Evolutionary conservation across 1,140 invertebrate species (phyloP), one percentile per base, ranked within the genome.

Genomic region (Conus ventricosus): DNA sequence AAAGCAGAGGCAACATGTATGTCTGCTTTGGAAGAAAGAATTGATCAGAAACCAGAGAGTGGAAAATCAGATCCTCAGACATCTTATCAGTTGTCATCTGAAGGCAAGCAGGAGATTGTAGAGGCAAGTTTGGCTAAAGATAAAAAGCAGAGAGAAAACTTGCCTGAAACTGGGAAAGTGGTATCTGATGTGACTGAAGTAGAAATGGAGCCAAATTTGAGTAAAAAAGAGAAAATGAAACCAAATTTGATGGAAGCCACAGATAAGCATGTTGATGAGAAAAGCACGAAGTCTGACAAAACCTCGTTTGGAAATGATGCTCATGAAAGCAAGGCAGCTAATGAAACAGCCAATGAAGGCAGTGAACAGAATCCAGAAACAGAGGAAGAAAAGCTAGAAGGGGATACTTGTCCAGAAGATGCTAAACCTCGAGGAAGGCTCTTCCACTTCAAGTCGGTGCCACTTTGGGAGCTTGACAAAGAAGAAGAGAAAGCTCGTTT

Each of bases 391-490:
- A 60, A 63, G 20, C 57, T 13, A n/a, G 82, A n/a, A 25, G n/a
- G 15, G 5, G 27, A 84, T 5, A 4, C n/a, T 25, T 23, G 7
- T n/a, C 25, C 17, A 63, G 82, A 84, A n/a, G 82, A 84, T 23
- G 23, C 7, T 27, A 87, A 87, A 87, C 67, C 71, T n/a, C 71
- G 85, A 54, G 75, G 71, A 54, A n/a, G 84, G 13, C 54, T 87
- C 23, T 87, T 87, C 71, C 71, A 53, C 20, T 85, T 86, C 67
- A 86, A 86, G 71, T 86, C 67, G 23, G 60, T 54, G 20, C 85
- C 85, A n/a, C 71, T 87, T 4, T 87, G 85, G 85, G 85, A 87
- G 71, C 85, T 87, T 54, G 85, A 87, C 23, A 87, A 87, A 54
- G 75, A 87, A 78, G 85, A 87, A 80, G 71, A 78, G 11, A 87